These are phyloP conservation scores for Sterrhoptilus dennistouni DNA, from an alignment of 2,113 vertebrate species.

Conservation along the genomic window DNA sequence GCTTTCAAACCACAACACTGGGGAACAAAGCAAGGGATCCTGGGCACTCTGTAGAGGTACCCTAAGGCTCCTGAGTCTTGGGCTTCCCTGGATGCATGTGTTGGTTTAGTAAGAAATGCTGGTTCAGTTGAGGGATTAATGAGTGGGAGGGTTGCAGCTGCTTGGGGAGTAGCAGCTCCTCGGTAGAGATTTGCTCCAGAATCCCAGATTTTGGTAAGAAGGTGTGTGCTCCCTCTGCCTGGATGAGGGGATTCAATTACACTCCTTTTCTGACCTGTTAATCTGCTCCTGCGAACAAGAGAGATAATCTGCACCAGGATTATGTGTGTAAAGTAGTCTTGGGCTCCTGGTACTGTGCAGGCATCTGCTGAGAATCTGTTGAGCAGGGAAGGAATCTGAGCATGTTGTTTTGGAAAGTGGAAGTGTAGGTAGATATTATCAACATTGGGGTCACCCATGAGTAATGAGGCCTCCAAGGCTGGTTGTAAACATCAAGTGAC, in stretches of 20 bases:
- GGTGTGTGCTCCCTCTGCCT: background rate
- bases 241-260: background rate
- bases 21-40: background rate
- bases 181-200: background rate
- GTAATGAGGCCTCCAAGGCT: background rate
- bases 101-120: background rate
- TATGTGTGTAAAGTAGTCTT: accelerated
- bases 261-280: background rate
- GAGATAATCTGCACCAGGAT: background rate
- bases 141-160: background rate
- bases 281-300: background rate
- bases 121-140: background rate
- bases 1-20: too few species aligned
- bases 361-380: background rate
- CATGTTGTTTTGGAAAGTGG: background rate
- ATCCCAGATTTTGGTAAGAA: background rate
- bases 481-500: background rate
- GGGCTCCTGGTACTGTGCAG: background rate
- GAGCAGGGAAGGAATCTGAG: background rate
- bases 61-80: background rate
- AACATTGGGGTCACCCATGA: background rate
- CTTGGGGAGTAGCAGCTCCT: background rate
- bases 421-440: background rate
- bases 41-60: background rate
- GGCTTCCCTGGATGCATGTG: background rate